Base-by-base conservation (phyloP, 2,113 vertebrate species). In the Oncorhynchus masou region DNA sequence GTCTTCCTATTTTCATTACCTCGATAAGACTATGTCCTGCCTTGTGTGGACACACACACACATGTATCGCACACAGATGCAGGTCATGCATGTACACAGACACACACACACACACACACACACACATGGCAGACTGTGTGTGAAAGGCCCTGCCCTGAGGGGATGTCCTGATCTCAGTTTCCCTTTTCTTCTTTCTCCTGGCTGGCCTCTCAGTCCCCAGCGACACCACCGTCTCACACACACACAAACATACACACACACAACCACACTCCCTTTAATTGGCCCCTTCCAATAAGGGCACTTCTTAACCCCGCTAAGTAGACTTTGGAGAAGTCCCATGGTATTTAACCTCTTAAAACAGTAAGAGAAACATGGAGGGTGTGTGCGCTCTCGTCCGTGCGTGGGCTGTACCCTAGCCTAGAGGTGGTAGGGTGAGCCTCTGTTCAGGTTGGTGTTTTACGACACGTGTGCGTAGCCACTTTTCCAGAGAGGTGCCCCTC, bases 401-500 rank as follows among this genome's bases (percentile, higher is more conserved):
- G 3, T 16, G 64, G 66, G 16, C 31, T 34, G 31, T 20, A 39
- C 4, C 29, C 15, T 34, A 20, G 19, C 29, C 27, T 16, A 19
- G 19, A 4, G 31, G 6, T 34, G 7, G 19, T 2, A 39, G 66
- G 66, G 31, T 68, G 66, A n/a, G 66, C 15, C 29, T 19, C 12
- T 8, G 66, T 13, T 34, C 16, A 8, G 12, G 67, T 45, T 71
- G 65, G 48, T 68, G n/a, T 71, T 71, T 74, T 82, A 77, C 65
- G 68, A 49, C 70, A 49, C 34, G 70, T 39, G 8, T 9, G 39
- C 39, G 39, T 45, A 45, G 39, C 8, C 39, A 45, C 39, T 45
- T 71, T 79, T 75, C 68, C 80, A 74, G 70, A 49, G 19, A 73
- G 70, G 70, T 79, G 79, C 76, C 27, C 19, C 8, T 34, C 67